Percentiles rank a stretch among this genome's conserved stretches.
These are phyloP conservation scores for Turritopsis dohrnii DNA, from an alignment of 30 jellyfish, hydroid and myxozoan genomes.

Conservation along the genomic window DNA sequence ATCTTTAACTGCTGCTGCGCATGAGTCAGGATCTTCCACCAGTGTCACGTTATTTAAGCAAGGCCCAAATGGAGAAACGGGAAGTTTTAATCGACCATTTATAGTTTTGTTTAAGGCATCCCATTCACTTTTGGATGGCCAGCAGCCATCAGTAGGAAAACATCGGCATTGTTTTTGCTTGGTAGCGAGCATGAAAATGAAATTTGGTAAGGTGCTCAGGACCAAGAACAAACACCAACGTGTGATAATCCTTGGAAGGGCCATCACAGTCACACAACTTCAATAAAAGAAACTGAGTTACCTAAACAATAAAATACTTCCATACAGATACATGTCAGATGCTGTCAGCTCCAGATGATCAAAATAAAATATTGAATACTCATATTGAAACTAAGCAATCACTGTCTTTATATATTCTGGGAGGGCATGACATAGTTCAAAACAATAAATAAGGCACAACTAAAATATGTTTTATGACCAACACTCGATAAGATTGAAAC, in stretches of 20 bases:
- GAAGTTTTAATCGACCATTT: conserved; percentile 1
- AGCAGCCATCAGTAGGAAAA: neutral
- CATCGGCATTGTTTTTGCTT: neutral
- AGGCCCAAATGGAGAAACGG: conserved; percentile 1
- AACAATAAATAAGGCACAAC: too few relatives aligned
- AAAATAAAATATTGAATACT: too few relatives aligned
- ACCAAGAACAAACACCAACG: neutral
- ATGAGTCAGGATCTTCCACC: neutral
- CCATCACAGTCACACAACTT: too few relatives aligned
- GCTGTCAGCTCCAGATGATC: too few relatives aligned
- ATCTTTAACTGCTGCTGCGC: neutral
- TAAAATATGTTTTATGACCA: too few relatives aligned
- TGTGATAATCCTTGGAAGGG: neutral
- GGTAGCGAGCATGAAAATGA: neutral
- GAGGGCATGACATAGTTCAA: too few relatives aligned
- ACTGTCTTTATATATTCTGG: too few relatives aligned
- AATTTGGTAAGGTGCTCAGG: neutral
- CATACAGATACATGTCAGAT: too few relatives aligned
- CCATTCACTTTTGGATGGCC: conserved; percentile 13
- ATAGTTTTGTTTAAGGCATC: neutral
- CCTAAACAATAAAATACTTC: too few relatives aligned
- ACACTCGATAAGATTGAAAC: too few relatives aligned
- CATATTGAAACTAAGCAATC: too few relatives aligned
- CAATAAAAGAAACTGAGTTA: too few relatives aligned
- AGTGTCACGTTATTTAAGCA: neutral